These are phyloP conservation scores for Cettia cetti DNA, from an alignment of 2,113 vertebrate genomes.

Conservation along the genomic window DNA sequence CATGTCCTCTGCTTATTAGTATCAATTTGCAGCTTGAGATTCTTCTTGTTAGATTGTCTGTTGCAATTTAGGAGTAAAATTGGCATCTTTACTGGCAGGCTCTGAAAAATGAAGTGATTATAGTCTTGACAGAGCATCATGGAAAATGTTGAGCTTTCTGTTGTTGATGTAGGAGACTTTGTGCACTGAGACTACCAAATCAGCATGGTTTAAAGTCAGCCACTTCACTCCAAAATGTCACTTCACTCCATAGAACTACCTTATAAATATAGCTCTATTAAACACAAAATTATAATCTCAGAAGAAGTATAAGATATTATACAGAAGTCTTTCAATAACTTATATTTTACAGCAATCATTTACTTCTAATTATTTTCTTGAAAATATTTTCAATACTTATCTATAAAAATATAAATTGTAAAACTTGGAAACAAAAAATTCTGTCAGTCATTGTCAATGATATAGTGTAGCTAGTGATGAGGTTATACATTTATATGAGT, in stretches of 20 bases:
- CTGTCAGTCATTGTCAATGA: not conserved
- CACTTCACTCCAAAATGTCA: not conserved
- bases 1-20: not conserved
- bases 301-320: not conserved
- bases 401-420: not conserved
- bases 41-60: not conserved
- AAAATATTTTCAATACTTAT: not conserved
- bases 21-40: not conserved
- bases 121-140: not conserved
- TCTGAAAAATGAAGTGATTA: not conserved
- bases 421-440: not conserved
- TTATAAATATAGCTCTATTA: not conserved
- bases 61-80: not conserved
- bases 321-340: not conserved
- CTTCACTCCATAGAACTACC: not conserved
- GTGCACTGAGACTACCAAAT: not conserved
- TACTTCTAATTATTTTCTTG: not conserved
- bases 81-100: not conserved
- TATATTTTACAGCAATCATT: not conserved
- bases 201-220: not conserved
- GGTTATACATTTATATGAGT: not conserved
- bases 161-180: not conserved
- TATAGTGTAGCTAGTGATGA: not conserved
- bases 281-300: not conserved
- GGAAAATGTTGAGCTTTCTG: not conserved